These are phyloP conservation scores for Forbesichthys papilliferus DNA, from an alignment of 2,113 vertebrate species.

Conservation along the genomic window DNA sequence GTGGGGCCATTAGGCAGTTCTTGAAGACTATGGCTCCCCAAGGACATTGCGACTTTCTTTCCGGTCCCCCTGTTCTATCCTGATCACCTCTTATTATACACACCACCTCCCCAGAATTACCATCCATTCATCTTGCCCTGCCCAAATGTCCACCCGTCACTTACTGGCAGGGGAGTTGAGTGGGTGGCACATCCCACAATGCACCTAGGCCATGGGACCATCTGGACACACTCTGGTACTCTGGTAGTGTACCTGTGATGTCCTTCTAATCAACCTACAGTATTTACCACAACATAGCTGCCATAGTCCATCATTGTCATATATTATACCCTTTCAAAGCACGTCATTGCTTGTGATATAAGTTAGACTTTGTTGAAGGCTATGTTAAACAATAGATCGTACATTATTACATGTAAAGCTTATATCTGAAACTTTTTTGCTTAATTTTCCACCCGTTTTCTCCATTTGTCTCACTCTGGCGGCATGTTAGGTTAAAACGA, in stretches of 20 bases:
- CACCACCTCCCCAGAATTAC: background rate
- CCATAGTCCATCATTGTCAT: slow-evolving; percentile 33
- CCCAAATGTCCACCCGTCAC: slow-evolving; percentile 11
- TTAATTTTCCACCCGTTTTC: too few relatives aligned
- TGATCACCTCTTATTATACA: background rate
- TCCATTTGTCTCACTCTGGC: too few relatives aligned
- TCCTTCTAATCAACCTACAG: background rate
- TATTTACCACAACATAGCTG: slow-evolving; percentile 41
- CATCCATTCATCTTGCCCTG: background rate
- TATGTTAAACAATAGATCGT: slow-evolving; percentile 40
- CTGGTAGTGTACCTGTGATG: slow-evolving; percentile 38
- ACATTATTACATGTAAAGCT: too few relatives aligned
- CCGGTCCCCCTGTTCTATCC: slow-evolving; percentile 28
- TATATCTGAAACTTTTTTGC: too few relatives aligned
- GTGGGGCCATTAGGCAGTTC: background rate
- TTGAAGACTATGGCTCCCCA: slow-evolving; percentile 46
- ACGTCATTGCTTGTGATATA: slow-evolving; percentile 38
- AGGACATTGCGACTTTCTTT: slow-evolving; percentile 48
- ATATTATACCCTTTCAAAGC: slow-evolving; percentile 31
- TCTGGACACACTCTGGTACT: slow-evolving; percentile 60
- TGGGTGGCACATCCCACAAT: slow-evolving; percentile 13
- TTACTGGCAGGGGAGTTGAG: background rate
- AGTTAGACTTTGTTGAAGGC: slow-evolving; percentile 42
- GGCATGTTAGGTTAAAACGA: too few relatives aligned
- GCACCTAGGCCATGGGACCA: slow-evolving; percentile 47